These are phyloP conservation scores for Epinotia ramella DNA, from an alignment of 2,888 invertebrate species.

Conservation along the genomic window DNA sequence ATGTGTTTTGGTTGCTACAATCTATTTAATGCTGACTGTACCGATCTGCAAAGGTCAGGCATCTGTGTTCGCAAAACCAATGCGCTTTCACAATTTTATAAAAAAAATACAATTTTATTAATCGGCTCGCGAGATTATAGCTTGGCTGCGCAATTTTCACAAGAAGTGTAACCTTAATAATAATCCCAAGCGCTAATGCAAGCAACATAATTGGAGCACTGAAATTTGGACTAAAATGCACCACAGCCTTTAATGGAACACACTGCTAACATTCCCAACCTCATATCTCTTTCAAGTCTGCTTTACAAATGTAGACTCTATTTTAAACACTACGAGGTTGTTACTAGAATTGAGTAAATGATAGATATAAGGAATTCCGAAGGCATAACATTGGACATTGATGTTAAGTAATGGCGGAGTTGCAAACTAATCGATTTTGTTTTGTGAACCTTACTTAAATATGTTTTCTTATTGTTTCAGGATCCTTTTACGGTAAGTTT, in stretches of 20 bases:
- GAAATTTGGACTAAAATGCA: slow-evolving; percentile 43
- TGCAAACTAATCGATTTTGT: slow-evolving; percentile 44
- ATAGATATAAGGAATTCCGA: slow-evolving; percentile 3
- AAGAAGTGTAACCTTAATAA: slow-evolving; percentile 45
- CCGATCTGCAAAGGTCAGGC: not conserved
- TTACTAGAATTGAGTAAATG: not conserved
- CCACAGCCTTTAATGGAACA: slow-evolving; percentile 41
- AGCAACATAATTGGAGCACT: slow-evolving; percentile 45
- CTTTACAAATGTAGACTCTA: slow-evolving; percentile 9
- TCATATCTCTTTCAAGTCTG: slow-evolving; percentile 2
- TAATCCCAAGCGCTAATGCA: slow-evolving; percentile 42
- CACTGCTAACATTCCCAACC: slow-evolving; percentile 11
- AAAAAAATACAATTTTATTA: slow-evolving; percentile 40
- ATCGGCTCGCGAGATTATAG: slow-evolving; percentile 34
- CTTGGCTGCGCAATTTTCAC: slow-evolving; percentile 39
- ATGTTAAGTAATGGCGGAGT: slow-evolving; percentile 41
- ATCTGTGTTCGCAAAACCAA: slow-evolving; percentile 16
- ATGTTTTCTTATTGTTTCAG: slow-evolving; percentile 83
- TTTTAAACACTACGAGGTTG: not conserved
- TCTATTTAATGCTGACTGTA: not conserved
- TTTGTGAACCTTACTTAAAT: slow-evolving; percentile 44
- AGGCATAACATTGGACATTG: slow-evolving; percentile 23
- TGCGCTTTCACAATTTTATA: slow-evolving; percentile 19
- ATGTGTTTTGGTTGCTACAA: too few relatives aligned
- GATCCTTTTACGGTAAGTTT: slow-evolving; percentile 87